phyloP scores from a whole-genome alignment of 2,888 invertebrate species.

The Tillus elongatus region DNA sequence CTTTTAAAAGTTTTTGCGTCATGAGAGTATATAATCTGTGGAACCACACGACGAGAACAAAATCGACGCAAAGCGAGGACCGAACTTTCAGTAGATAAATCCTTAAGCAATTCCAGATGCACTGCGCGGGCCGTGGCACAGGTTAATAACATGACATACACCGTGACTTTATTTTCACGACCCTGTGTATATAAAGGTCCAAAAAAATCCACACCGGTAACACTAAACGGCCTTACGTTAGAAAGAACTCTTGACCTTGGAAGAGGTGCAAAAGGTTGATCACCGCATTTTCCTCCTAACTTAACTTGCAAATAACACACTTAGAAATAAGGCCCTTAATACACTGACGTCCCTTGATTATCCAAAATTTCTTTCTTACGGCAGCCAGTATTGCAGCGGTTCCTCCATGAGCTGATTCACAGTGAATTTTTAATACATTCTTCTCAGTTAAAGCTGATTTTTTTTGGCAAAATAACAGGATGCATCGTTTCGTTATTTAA shows the following conservation, averaged over 20 bases:
- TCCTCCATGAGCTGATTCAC: neutral
- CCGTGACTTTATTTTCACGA: slow-evolving; percentile 1
- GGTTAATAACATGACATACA: slow-evolving; percentile 7
- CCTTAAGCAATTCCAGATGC: slow-evolving; percentile 10
- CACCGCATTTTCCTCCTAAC: slow-evolving; percentile 4
- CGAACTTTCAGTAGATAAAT: slow-evolving; percentile 8
- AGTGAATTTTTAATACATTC: neutral
- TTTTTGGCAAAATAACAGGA: slow-evolving; percentile 1
- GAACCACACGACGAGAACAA: slow-evolving; percentile 10
- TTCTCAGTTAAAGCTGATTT: neutral
- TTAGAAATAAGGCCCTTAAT: neutral
- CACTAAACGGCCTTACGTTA: slow-evolving; percentile 5
- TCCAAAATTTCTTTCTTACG: neutral
- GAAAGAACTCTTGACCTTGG: slow-evolving; percentile 4
- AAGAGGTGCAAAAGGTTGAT: slow-evolving; percentile 8
- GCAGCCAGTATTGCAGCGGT: neutral
- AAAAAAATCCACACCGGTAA: slow-evolving; percentile 9
- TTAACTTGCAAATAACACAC: neutral
- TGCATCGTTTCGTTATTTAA: neutral
- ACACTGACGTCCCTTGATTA: slow-evolving; percentile 2
- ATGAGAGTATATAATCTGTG: slow-evolving; percentile 10
- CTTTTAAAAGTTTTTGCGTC: slow-evolving; percentile 15
- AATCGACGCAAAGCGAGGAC: slow-evolving; percentile 10
- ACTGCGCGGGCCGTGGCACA: slow-evolving; percentile 7
- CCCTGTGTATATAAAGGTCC: slow-evolving; percentile 4